Evolutionary conservation across 1,140 invertebrate species (phyloP), one percentile per base, ranked within the genome.

Genomic region (Scaptomyza graminum): DNA sequence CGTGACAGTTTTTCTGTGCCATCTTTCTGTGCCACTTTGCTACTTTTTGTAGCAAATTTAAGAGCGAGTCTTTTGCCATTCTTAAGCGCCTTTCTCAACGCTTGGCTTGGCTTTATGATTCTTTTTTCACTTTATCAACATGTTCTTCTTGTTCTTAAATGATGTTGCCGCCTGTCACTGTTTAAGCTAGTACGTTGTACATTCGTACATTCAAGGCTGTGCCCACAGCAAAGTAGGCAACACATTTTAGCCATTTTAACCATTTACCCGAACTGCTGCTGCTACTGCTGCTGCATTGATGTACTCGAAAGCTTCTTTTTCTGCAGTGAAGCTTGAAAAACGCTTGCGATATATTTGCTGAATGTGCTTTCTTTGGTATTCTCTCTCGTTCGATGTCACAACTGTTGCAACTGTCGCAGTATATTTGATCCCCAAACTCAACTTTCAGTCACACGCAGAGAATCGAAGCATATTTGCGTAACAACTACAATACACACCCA

Each of bases 401-500:
- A 46, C 41, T 46, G 55, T 46, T 57, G 55, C 55, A n/a, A 25
- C 55, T 1, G 25, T 3, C n/a, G n/a, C n/a, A n/a, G n/a, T n/a
- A n/a, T n/a, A 22, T 25, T 56, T 56, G 54, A 56, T 39, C 54
- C 54, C 44, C 41, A 44, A 22, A 22, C 41, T 39, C 25, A 25
- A 31, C 18, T 22, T 13, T 22, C 18, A 22, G 18, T 22, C 18
- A 18, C 18, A 18, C 18, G 3, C 18, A 18, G 18, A 18, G 18
- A 18, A 18, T 18, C 18, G 18, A 56, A 56, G 54, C 39, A 39
- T 44, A 56, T 56, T 56, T 56, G 54, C 54, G 28, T 56, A 56
- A 16, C 13, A 57, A 28, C 46, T 12, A 15, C 6, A 49, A 47
- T 7, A 25, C 46, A 47, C 16, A 13, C 22, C n/a, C n/a, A n/a